Conservation (phyloP, 2,888 invertebrate species). For the Sinotaia quadrata region DNA sequence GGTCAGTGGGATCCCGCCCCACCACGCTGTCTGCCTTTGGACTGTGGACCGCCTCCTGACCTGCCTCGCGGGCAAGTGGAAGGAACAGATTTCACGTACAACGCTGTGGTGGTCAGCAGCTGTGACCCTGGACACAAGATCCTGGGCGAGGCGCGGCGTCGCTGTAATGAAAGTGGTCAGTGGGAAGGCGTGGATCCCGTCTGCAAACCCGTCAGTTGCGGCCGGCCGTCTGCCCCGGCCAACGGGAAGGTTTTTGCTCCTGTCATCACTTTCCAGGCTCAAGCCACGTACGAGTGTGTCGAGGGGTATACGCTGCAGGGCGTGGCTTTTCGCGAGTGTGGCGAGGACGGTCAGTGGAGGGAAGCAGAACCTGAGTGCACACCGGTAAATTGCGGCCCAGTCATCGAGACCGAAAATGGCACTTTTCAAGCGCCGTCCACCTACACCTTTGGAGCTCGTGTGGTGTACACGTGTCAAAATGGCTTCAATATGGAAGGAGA, state of each 20-base stretch:
- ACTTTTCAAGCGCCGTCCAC: slow-evolving; percentile 44
- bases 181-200: slow-evolving; percentile 65
- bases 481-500: slow-evolving; percentile 55
- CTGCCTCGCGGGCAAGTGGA: slow-evolving; percentile 45
- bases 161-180: slow-evolving; percentile 48
- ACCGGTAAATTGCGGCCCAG: slow-evolving; percentile 45
- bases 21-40: slow-evolving; percentile 63
- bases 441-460: slow-evolving; percentile 54
- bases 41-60: slow-evolving; percentile 71
- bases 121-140: slow-evolving; percentile 61
- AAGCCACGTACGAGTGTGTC: slow-evolving; percentile 52
- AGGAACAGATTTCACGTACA: slow-evolving; percentile 41
- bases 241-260: slow-evolving; percentile 45
- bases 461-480: slow-evolving; percentile 44
- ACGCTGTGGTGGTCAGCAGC: slow-evolving; percentile 46
- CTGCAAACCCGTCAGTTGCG: slow-evolving; percentile 64
- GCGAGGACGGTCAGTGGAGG: slow-evolving; percentile 48
- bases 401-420: slow-evolving; percentile 32
- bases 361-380: slow-evolving; percentile 46
- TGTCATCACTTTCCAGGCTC: slow-evolving; percentile 50
- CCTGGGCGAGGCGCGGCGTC: slow-evolving; percentile 43
- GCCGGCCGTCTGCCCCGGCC: slow-evolving; percentile 41
- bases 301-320: slow-evolving; percentile 51
- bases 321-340: slow-evolving; percentile 37
- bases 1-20: slow-evolving; percentile 55